These are phyloP conservation scores for Campaea margaritaria DNA, from an alignment of 2,888 invertebrate genomes.

Conservation along the genomic window DNA sequence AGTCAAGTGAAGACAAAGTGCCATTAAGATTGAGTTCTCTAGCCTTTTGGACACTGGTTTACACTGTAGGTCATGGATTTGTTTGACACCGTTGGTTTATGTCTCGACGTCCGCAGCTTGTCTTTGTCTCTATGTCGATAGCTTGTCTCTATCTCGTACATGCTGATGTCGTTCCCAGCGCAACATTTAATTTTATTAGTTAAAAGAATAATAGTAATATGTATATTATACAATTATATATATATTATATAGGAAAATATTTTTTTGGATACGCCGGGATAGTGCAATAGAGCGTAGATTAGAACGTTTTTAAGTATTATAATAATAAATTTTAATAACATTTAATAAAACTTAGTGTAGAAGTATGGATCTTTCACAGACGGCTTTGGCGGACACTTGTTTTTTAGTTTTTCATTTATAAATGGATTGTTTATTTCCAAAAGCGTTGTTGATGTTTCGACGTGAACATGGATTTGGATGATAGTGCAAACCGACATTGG, in stretches of 20 bases:
- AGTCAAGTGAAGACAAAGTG: no score
- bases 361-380: slow-evolving; percentile 37
- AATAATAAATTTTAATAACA: slow-evolving; percentile 31
- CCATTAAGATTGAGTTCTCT: no score
- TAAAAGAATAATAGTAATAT: slow-evolving; percentile 44
- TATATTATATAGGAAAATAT: slow-evolving; percentile 58
- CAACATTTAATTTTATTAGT: slow-evolving; percentile 51
- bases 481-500: no score
- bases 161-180: not conserved
- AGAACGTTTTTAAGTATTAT: slow-evolving; percentile 51
- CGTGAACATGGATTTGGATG: not conserved
- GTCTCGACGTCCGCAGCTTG: not conserved
- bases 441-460: slow-evolving; percentile 11
- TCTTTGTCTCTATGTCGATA: not conserved
- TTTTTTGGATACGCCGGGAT: slow-evolving; percentile 80
- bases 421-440: slow-evolving; percentile 8
- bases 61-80: no score
- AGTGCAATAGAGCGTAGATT: slow-evolving; percentile 82
- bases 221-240: no score
- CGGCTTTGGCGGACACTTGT: slow-evolving; percentile 36
- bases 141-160: slow-evolving; percentile 10
- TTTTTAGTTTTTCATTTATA: slow-evolving; percentile 12
- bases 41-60: no score
- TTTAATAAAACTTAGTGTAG: slow-evolving; percentile 36
- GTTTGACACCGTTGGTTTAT: no score